A percentile compares a stretch with the other conserved stretches of the same genome.
These are phyloP conservation scores for Pachycephus smyrnensis DNA, from an alignment of 2,888 invertebrate genomes.

Conservation along the genomic window DNA sequence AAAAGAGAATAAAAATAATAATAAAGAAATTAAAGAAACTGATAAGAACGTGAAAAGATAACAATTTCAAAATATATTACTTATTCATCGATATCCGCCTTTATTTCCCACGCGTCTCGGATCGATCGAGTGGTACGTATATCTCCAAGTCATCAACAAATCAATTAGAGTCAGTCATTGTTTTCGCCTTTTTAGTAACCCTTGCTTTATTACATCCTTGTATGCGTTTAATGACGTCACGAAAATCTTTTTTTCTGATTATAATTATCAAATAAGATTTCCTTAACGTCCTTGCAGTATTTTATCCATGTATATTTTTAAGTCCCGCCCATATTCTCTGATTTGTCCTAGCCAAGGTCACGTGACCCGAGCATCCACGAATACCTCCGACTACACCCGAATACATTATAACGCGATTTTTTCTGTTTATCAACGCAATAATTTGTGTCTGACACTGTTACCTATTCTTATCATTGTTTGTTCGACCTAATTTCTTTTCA, in stretches of 20 bases:
- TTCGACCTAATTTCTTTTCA: background rate
- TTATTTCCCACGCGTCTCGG: slow-evolving; percentile 68
- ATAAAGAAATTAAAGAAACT: background rate
- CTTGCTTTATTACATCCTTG: slow-evolving; percentile 30
- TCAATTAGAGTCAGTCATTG: slow-evolving; percentile 41
- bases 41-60: background rate
- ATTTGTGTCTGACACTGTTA: too few species aligned
- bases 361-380: too few species aligned
- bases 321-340: too few species aligned
- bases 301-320: too few species aligned
- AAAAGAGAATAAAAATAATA: background rate
- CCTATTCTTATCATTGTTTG: background rate
- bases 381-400: too few species aligned
- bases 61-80: slow-evolving; percentile 36
- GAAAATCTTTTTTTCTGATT: too few species aligned
- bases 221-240: slow-evolving; percentile 56
- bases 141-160: slow-evolving; percentile 28
- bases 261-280: too few species aligned
- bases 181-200: slow-evolving; percentile 55
- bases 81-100: slow-evolving; percentile 65
- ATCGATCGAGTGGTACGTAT: slow-evolving; percentile 67
- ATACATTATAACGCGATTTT: too few species aligned
- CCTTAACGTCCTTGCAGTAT: too few species aligned
- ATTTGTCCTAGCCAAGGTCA: too few species aligned
- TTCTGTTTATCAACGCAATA: too few species aligned